Evolutionary conservation across 1,140 invertebrate species (phyloP).

Genomic region (Papilio glaucus): DNA sequence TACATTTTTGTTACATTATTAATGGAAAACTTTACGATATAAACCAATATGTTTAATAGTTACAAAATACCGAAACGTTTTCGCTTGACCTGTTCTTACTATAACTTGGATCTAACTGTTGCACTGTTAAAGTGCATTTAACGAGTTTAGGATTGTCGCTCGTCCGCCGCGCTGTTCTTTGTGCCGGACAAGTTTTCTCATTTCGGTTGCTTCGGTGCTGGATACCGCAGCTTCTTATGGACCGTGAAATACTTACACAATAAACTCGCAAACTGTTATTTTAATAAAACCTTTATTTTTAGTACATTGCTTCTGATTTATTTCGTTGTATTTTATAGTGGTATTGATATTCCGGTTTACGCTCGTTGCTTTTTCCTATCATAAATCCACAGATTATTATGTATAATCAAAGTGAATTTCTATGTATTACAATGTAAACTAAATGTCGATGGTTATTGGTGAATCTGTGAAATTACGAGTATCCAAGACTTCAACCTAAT

Average conservation of each 20-base stretch:
- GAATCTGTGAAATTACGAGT: too few species aligned
- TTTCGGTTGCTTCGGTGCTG: not conserved
- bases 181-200: conserved; percentile 16
- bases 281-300: not conserved
- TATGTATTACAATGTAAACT: too few species aligned
- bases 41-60: not conserved
- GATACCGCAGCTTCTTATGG: conserved; percentile 18
- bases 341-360: too few species aligned
- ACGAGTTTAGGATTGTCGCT: not conserved
- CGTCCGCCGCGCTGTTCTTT: not conserved
- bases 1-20: too few species aligned
- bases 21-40: too few species aligned
- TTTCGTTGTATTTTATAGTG: too few species aligned
- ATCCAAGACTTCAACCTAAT: too few species aligned
- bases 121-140: conserved; percentile 13
- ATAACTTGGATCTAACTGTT: not conserved
- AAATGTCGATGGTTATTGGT: too few species aligned
- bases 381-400: too few species aligned
- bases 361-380: too few species aligned
- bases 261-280: conserved; percentile 10
- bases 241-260: not conserved
- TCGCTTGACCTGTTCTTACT: not conserved
- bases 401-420: too few species aligned
- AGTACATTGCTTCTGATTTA: not conserved
- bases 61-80: not conserved